Evolutionary conservation across 2,888 invertebrate genomes (phyloP).

Genomic region (Epirrita christyi): DNA sequence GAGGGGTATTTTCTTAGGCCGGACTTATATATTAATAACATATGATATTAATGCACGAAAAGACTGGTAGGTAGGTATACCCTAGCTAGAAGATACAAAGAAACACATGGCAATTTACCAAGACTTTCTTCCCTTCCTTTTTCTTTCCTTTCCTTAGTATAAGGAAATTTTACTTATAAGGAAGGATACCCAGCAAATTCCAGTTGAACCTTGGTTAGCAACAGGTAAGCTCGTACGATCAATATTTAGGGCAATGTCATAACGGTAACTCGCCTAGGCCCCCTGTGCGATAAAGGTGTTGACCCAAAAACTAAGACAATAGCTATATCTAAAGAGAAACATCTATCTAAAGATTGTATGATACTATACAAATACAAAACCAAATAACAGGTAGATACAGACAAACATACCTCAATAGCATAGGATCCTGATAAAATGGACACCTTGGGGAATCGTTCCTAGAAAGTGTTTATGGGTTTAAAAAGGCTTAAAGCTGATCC

Average conservation of each 20-base stretch:
- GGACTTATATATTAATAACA: too few relatives aligned
- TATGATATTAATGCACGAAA: too few relatives aligned
- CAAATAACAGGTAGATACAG: background rate
- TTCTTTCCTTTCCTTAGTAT: too few relatives aligned
- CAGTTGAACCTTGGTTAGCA: background rate
- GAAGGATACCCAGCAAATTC: background rate
- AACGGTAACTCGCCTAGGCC: conserved; percentile 19
- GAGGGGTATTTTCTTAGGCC: too few relatives aligned
- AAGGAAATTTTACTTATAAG: background rate
- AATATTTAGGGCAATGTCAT: conserved; percentile 24
- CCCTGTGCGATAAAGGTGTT: conserved; percentile 28
- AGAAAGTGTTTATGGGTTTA: too few relatives aligned
- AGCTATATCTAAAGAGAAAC: conserved; percentile 20
- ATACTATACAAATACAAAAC: conserved; percentile 12
- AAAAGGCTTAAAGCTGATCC: too few relatives aligned
- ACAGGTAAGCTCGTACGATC: conserved; percentile 11
- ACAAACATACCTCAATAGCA: background rate
- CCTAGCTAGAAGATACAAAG: too few relatives aligned
- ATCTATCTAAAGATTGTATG: conserved; percentile 8
- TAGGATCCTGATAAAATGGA: too few relatives aligned
- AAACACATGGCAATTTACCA: too few relatives aligned
- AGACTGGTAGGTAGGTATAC: too few relatives aligned
- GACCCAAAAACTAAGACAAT: conserved; percentile 34
- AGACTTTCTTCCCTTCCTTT: too few relatives aligned
- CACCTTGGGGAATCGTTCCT: too few relatives aligned